phyloP scores from a whole-genome alignment of 2,888 invertebrate genomes.

The Deilephila porcellus region DNA sequence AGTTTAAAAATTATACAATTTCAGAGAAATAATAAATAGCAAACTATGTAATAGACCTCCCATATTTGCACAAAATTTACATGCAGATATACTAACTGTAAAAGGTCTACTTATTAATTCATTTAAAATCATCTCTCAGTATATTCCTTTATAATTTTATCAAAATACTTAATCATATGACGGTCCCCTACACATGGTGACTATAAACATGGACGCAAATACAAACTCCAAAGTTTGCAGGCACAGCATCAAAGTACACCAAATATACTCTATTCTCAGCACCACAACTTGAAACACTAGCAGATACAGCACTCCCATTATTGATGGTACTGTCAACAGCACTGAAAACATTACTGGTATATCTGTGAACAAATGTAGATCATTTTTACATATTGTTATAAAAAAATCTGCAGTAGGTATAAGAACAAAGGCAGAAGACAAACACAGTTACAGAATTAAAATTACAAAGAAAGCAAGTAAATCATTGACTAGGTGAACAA shows the following conservation, averaged over 20 bases:
- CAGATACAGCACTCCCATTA: slow-evolving; percentile 93
- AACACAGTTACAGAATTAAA: too few species aligned
- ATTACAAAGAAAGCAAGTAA: too few species aligned
- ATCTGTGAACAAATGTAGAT: slow-evolving; percentile 78
- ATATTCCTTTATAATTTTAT: slow-evolving; percentile 9
- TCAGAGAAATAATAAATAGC: background rate
- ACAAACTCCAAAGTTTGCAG: slow-evolving; percentile 92
- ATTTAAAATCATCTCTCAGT: background rate
- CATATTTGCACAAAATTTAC: background rate
- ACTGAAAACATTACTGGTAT: slow-evolving; percentile 93
- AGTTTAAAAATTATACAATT: too few species aligned
- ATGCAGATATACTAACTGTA: background rate
- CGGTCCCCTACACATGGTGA: slow-evolving; percentile 85
- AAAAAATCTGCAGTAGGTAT: background rate
- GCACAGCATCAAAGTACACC: slow-evolving; percentile 93
- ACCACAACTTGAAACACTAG: slow-evolving; percentile 94
- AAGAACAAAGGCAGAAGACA: background rate
- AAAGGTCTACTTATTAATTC: background rate
- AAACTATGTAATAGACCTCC: background rate
- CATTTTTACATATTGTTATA: background rate
- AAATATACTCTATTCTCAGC: slow-evolving; percentile 94
- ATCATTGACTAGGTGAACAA: too few species aligned
- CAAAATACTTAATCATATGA: slow-evolving; percentile 78
- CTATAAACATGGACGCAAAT: slow-evolving; percentile 91
- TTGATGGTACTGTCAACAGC: slow-evolving; percentile 92